phyloP scores from a whole-genome alignment of 2,888 invertebrate genomes.

The Pandemis heparana region DNA sequence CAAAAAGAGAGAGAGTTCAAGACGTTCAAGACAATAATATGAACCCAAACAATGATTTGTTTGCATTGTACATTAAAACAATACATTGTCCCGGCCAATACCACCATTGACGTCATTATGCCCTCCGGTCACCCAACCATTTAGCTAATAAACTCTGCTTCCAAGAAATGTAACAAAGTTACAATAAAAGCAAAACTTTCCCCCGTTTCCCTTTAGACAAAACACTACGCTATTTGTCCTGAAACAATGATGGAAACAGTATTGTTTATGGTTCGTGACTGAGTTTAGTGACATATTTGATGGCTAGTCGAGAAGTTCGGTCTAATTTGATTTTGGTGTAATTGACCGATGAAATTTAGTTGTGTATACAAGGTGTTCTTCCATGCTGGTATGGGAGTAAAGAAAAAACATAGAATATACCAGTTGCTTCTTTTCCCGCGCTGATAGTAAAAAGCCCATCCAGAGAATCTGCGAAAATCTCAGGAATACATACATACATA shows the following conservation, averaged over 20 bases:
- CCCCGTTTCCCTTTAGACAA: neutral
- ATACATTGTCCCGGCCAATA: neutral
- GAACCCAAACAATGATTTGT: neutral
- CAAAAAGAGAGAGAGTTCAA: too few species aligned
- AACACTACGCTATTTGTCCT: neutral
- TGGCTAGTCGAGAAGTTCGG: neutral
- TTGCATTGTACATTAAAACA: neutral
- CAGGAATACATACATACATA: too few species aligned
- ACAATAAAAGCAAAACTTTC: neutral
- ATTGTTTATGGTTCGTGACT: neutral
- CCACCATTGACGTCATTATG: neutral
- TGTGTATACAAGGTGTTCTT: too few species aligned
- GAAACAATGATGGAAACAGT: neutral
- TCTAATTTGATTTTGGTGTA: neutral
- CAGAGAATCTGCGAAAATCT: too few species aligned
- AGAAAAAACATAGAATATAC: too few species aligned
- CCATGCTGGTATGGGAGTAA: too few species aligned
- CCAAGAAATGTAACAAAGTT: slow-evolving; percentile 1
- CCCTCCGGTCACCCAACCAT: neutral
- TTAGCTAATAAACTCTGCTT: neutral
- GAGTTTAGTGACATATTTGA: neutral
- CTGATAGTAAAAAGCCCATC: too few species aligned
- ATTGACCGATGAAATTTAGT: neutral
- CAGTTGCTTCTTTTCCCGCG: too few species aligned
- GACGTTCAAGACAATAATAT: neutral